Base-by-base conservation (phyloP, 2,888 invertebrate genomes). In the Physocephala rufipes region DNA sequence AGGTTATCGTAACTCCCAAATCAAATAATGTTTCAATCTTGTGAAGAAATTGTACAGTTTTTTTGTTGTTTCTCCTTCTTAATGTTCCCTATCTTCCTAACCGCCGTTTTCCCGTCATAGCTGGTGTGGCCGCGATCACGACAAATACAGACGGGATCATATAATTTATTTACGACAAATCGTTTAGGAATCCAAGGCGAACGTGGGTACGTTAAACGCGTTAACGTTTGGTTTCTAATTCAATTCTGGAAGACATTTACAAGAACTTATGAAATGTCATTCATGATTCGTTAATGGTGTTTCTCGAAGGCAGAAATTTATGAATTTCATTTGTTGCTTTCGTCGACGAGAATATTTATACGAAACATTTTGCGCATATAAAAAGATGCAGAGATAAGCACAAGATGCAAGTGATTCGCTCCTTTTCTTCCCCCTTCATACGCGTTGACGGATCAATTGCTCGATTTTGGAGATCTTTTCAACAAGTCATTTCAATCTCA, bases 1-100 rank as follows among this genome's bases (percentile, higher is more conserved):
- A 81, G 83, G 81, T 84, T 85, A 84, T 85, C 85, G 78, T 67
- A 13, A 62, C 69, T 74, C 76, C 74, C 69, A 68, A 73, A 84
- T 84, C 84, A 79, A 81, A 79, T 85, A 84, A 84, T 85, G 84
- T 82, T 85, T 84, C 82, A 84, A 85, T 85, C 82, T 84, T 75
- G 77, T 80, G 74, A 51, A 62, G 30, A 21, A 62, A 36, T 47
- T 51, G 16, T 9, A 43, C 16, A 75, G 74, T 69, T 76, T 74
- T 62, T 68, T 68, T 53, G 13, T 62, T 24, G 55, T 21, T 36
- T 53, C n/a, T 53, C 19, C 53, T 12, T 2, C 53, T n/a, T n/a
- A n/a, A n/a, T n/a, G n/a, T n/a, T n/a, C 53, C 2, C 24, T 21
- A 2, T 21, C 53, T 2, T 58, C 2, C 26, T n/a, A n/a, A n/a